Evolutionary conservation across 1,140 invertebrate species (phyloP).

Genomic region (Oncopodura yosiiana): DNA sequence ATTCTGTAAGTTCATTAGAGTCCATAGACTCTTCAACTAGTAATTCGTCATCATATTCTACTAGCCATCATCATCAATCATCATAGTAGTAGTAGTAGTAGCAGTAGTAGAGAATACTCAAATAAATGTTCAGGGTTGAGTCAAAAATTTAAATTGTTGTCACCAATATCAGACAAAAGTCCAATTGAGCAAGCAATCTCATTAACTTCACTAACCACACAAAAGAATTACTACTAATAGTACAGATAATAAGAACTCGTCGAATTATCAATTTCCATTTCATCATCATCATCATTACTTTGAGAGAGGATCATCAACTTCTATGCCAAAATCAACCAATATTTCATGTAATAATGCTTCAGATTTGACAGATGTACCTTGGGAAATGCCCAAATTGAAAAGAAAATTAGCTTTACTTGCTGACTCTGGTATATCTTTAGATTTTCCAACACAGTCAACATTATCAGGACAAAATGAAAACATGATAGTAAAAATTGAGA

Average conservation of each 20-base stretch:
- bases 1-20: constrained; percentile 31
- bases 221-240: background rate
- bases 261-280: background rate
- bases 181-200: constrained; percentile 57
- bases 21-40: constrained; percentile 32
- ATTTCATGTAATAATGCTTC: constrained; percentile 40
- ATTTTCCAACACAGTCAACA: background rate
- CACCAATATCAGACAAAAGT: constrained; percentile 82
- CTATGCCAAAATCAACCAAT: no score
- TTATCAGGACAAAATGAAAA: background rate
- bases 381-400: constrained; percentile 77
- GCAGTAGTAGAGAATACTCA: background rate
- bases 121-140: background rate
- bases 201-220: background rate
- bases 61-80: background rate
- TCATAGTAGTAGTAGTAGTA: background rate
- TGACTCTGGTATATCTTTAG: constrained; percentile 31
- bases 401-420: constrained; percentile 46
- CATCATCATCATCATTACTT: background rate
- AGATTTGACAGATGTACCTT: constrained; percentile 64
- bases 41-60: no score
- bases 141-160: constrained; percentile 46
- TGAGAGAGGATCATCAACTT: background rate
- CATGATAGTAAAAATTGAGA: constrained; percentile 1
- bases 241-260: background rate